Evolutionary conservation across 2,113 vertebrate genomes (phyloP), one percentile per base, ranked within the genome.

Genomic region (Verasper variegatus): DNA sequence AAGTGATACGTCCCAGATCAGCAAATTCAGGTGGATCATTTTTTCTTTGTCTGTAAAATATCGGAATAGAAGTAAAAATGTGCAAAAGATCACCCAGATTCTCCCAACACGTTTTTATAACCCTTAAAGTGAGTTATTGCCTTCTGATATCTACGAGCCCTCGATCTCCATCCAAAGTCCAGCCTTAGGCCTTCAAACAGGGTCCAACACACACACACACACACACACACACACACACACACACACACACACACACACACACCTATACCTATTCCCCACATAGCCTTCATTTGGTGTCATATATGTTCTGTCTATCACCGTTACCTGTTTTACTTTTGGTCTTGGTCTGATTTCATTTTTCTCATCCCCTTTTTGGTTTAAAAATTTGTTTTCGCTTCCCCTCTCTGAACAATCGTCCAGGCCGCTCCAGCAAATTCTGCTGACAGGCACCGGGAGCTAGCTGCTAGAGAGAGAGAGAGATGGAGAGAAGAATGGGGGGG

Each of bases 361-460:
- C 15, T 31, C 13, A 55, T 42, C 2, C 14, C n/a, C 10, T 11
- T 21, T 68, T 58, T 49, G 40, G 68, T 62, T 74, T 64, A 61
- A 59, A 47, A 72, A 60, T 77, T 77, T 42, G 55, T 47, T 76
- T n/a, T 83, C 51, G 62, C 80, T 88, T 88, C 90, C 90, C 90
- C 83, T 93, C 92, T 92, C 89, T 83, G 86, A 92, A 91, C 92
- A 94, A 93, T 92, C 64, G 84, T 92, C 91, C 89, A 87, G 87
- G 86, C 86, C 91, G 87, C 90, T 91, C 81, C 85, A 91, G 94
- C 93, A 92, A 51, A 94, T 93, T 94, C 92, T 92, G 94, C 92
- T 93, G 93, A 94, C 80, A 72, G 94, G 92, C 92, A 82, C 86
- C 82, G 87, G 88, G 91, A 93, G 92, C 91, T 92, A 92, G 94